Conservation (phyloP, 1,140 invertebrate genomes). For the Diabrotica undecimpunctata region DNA sequence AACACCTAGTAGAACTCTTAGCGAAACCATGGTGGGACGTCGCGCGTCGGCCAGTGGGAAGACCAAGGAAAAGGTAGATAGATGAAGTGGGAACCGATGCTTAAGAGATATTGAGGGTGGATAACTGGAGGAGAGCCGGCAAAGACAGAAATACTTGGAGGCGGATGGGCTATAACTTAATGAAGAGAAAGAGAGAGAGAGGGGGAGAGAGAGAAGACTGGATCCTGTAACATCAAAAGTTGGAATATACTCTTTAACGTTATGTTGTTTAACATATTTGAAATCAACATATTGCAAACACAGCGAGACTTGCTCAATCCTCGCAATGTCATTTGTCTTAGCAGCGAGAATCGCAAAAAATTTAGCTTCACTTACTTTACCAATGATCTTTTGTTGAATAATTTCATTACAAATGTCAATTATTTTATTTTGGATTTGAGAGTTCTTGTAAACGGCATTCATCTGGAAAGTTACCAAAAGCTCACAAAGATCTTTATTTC, state of each 20-base stretch:
- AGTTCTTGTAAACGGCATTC: background rate
- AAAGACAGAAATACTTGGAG: too few relatives aligned
- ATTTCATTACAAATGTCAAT: slow-evolving; percentile 19
- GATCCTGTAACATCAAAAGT: slow-evolving; percentile 26
- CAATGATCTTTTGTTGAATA: slow-evolving; percentile 16
- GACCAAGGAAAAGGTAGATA: too few relatives aligned
- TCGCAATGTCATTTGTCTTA: slow-evolving; percentile 9
- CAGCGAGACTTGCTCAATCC: slow-evolving; percentile 6
- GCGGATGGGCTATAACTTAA: too few relatives aligned
- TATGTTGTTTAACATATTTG: slow-evolving; percentile 13
- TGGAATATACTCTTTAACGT: slow-evolving; percentile 21
- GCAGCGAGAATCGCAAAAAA: slow-evolving; percentile 19
- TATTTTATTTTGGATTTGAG: background rate
- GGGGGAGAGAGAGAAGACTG: too few relatives aligned
- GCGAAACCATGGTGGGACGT: too few relatives aligned
- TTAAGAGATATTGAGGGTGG: too few relatives aligned
- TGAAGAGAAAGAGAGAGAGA: too few relatives aligned
- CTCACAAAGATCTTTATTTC: background rate
- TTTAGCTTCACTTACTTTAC: slow-evolving; percentile 18
- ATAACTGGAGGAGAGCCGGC: too few relatives aligned
- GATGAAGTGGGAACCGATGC: too few relatives aligned
- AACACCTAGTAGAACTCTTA: too few relatives aligned
- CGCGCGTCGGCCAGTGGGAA: too few relatives aligned
- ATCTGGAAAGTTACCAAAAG: too few relatives aligned
- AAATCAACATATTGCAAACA: slow-evolving; percentile 15